Percentiles rank a stretch among this genome's conserved stretches.
These are phyloP conservation scores for Apeira syringaria DNA, from an alignment of 2,888 invertebrate species.

Conservation along the genomic window DNA sequence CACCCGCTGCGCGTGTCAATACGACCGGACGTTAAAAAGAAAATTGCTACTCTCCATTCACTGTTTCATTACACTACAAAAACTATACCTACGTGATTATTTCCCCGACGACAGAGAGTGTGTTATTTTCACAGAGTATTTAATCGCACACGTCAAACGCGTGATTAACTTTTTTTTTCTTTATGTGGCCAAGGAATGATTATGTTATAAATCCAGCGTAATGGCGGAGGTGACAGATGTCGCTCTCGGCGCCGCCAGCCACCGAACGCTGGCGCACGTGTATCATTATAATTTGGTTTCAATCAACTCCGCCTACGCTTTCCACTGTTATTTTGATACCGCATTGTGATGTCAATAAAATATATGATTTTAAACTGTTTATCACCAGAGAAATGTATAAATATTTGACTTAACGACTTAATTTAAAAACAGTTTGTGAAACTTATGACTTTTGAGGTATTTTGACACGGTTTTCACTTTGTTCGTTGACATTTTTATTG, in stretches of 20 bases:
- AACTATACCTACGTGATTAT: constrained; percentile 50
- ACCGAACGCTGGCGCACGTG: constrained; percentile 50
- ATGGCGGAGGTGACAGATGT: constrained; percentile 62
- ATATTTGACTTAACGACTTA: constrained; percentile 29
- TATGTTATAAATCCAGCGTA: constrained; percentile 49
- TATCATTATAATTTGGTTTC: constrained; percentile 49
- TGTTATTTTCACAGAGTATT: constrained; percentile 39
- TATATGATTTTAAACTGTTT: constrained; percentile 34
- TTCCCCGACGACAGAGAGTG: constrained; percentile 34
- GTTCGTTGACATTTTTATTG: constrained; percentile 9
- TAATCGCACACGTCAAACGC: constrained; percentile 50
- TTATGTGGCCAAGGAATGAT: constrained; percentile 16
- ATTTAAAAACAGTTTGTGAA: constrained; percentile 30
- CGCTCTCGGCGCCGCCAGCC: constrained; percentile 53
- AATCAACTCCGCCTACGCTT: constrained; percentile 50
- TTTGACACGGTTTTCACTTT: constrained; percentile 12
- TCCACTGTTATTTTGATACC: constrained; percentile 36
- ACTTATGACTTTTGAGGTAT: constrained; percentile 10
- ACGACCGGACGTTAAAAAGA: constrained; percentile 41
- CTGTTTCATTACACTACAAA: constrained; percentile 51
- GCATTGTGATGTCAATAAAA: constrained; percentile 32
- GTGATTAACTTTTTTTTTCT: constrained; percentile 51
- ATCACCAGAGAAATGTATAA: constrained; percentile 25
- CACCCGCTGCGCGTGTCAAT: constrained; percentile 49
- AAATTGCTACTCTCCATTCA: constrained; percentile 56